phyloP scores from a whole-genome alignment of 2,113 vertebrate genomes.

The Pandion haliaetus region DNA sequence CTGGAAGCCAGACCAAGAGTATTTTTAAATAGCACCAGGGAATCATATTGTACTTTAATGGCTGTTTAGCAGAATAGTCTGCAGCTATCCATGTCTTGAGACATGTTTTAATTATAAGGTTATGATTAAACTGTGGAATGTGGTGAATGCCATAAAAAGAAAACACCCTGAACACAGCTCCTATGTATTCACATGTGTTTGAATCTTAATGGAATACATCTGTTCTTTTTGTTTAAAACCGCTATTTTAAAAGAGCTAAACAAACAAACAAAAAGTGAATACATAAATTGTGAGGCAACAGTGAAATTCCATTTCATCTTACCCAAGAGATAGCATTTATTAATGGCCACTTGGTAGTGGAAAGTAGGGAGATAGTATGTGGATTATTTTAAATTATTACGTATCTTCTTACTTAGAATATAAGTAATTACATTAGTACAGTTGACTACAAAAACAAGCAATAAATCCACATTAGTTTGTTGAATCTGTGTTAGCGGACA shows the following conservation, averaged over 20 bases:
- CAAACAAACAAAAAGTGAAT: constrained; percentile 17
- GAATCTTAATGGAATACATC: constrained; percentile 20
- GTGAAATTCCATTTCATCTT: constrained; percentile 29
- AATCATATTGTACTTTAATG: constrained; percentile 5
- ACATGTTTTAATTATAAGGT: constrained; percentile 35
- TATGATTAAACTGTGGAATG: constrained; percentile 13
- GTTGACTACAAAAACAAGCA: constrained; percentile 52
- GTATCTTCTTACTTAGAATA: constrained; percentile 27
- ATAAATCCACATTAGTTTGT: constrained; percentile 70
- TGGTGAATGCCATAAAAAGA: neutral
- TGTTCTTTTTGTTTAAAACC: neutral
- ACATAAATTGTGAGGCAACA: neutral
- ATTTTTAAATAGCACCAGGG: neutral
- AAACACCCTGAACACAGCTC: neutral
- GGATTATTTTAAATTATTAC: constrained; percentile 60
- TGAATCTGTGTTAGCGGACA: constrained; percentile 50
- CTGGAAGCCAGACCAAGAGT: neutral
- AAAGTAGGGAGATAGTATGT: neutral
- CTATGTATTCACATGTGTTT: neutral
- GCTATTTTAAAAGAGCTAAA: neutral
- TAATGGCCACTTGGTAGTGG: neutral
- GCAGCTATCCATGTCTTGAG: constrained; percentile 17
- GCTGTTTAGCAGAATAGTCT: constrained; percentile 36
- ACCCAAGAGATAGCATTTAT: constrained; percentile 26
- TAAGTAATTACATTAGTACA: constrained; percentile 62